These are phyloP conservation scores for Euplexia lucipara DNA, from an alignment of 2,888 invertebrate species.

Conservation along the genomic window DNA sequence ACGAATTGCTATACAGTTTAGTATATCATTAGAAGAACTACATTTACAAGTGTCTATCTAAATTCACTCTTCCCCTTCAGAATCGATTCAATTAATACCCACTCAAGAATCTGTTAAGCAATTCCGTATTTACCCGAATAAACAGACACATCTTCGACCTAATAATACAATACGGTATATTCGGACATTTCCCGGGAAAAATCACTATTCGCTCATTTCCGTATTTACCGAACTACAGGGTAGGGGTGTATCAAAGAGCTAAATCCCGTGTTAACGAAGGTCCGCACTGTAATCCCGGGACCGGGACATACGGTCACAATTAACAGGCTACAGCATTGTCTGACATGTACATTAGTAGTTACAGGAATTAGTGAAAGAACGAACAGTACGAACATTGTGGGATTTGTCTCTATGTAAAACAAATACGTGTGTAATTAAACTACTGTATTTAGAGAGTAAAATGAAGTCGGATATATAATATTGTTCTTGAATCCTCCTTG, in stretches of 20 bases:
- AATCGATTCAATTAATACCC: not conserved
- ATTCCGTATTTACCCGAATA: conserved; percentile 11
- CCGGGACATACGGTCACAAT: conserved; percentile 75
- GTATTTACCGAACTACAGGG: conserved; percentile 59
- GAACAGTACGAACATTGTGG: conserved; percentile 23
- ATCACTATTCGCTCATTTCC: conserved; percentile 53
- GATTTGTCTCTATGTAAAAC: conserved; percentile 49
- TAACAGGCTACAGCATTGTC: conserved; percentile 74
- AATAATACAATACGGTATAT: conserved; percentile 38
- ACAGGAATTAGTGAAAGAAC: conserved; percentile 54
- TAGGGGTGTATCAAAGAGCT: conserved; percentile 74
- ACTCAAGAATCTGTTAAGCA: not conserved
- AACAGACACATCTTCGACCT: conserved; percentile 31
- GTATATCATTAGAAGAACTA: too few species aligned
- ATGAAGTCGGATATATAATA: not conserved
- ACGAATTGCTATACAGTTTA: too few species aligned
- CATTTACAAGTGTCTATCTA: too few species aligned
- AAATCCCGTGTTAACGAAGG: conserved; percentile 84
- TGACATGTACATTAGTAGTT: conserved; percentile 63
- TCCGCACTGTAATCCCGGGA: conserved; percentile 75
- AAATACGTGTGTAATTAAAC: conserved; percentile 54
- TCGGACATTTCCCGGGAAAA: conserved; percentile 47
- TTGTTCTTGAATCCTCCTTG: not conserved
- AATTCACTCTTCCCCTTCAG: not conserved
- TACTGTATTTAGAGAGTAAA: conserved; percentile 19